Base-by-base conservation (phyloP, 2,888 invertebrate genomes). In the Acleris emargana region DNA sequence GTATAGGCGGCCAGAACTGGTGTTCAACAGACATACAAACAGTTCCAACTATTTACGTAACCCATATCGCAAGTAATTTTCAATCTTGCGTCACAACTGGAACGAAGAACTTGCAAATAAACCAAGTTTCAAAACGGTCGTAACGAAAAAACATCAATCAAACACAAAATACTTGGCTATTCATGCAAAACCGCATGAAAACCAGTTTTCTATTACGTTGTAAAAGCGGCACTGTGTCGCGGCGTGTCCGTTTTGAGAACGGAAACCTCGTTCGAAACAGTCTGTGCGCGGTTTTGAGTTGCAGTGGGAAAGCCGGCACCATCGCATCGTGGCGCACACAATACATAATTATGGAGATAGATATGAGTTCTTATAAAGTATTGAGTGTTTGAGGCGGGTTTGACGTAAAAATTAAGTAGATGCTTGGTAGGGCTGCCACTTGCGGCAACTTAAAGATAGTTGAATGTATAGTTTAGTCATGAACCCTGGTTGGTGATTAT, bases 141-240 rank as follows among this genome's bases (percentile, higher is more conserved):
- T 32, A 51, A 51, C 50, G 61, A 66, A 66, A 69, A 71, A 68
- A 59, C 71, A 49, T 60, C 68, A 67, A 67, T 70, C 71, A 66
- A 67, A 68, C 58, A 63, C 64, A 71, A 68, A 70, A 67, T 71
- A 66, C 67, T 68, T 71, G 71, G 61, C 53, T 70, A 66, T 64
- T 71, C 68, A 67, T 70, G 71, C 71, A 70, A 67, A 70, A 68
- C 67, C 71, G 69, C 42, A 62, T 61, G 67, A 62, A 69, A 69
- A 61, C 64, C 18, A 22, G 43, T 43, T 17, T 55, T 17, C 25
- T 25, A 28, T 43, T 22, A 9, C 22, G 25, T 16, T 43, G 11
- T 45, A 13, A 16, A 57, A 13, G 45, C 3, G 5, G 22, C 45
- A 0, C 7, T 13, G 57, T 57, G 57, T 57, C 57, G 57, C 22